These are phyloP conservation scores for Tetragonula carbonaria DNA, from an alignment of 2,888 invertebrate species.

Conservation along the genomic window DNA sequence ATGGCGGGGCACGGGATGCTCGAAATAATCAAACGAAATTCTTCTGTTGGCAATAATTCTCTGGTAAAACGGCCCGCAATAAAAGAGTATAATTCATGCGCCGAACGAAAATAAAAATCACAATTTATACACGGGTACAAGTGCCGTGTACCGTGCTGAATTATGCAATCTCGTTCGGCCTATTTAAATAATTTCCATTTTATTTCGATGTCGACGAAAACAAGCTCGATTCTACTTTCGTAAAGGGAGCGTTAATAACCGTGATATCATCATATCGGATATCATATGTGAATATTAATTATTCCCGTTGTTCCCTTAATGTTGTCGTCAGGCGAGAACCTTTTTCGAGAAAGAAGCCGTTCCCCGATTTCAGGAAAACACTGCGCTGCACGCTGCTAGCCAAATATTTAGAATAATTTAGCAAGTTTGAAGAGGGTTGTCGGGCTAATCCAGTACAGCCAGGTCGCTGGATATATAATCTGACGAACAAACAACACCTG, in stretches of 20 bases:
- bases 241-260: not conserved
- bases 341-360: constrained; percentile 11
- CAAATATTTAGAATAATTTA: constrained; percentile 52
- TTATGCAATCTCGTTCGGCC: not conserved
- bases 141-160: no score
- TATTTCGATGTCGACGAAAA: not conserved
- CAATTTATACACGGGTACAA: not conserved
- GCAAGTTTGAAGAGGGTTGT: constrained; percentile 20
- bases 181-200: not conserved
- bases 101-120: not conserved
- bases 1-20: not conserved
- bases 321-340: not conserved
- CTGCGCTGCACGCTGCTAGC: not conserved
- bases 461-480: constrained; percentile 16
- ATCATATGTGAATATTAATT: constrained; percentile 28
- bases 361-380: constrained; percentile 22
- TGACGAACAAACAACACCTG: constrained; percentile 36
- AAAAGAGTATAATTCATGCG: not conserved
- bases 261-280: not conserved
- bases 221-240: not conserved
- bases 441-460: constrained; percentile 17
- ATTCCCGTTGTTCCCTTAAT: not conserved
- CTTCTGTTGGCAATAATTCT: not conserved
- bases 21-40: not conserved
- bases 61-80: not conserved